phyloP scores from a whole-genome alignment of 1,140 invertebrate species.

The Helicoverpa armigera region DNA sequence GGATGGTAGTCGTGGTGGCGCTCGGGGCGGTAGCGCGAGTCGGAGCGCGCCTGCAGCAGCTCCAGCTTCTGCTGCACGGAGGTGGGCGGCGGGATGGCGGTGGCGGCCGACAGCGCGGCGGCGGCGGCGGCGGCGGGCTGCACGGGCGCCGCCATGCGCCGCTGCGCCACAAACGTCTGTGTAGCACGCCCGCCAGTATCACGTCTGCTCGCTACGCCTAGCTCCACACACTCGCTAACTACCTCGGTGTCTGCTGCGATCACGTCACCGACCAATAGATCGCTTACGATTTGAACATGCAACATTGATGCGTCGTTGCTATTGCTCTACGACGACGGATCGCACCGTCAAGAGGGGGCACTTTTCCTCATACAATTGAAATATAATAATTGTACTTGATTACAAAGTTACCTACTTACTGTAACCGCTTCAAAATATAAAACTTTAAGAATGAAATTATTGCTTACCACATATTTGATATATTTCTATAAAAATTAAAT shows the following conservation, averaged over 20 bases:
- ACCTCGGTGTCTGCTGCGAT: too few relatives aligned
- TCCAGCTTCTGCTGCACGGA: conserved; percentile 82
- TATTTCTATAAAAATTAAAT: conserved; percentile 63
- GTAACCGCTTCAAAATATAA: neutral
- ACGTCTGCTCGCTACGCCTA: too few relatives aligned
- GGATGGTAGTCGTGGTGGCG: conserved; percentile 68
- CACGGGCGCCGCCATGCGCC: conserved; percentile 78
- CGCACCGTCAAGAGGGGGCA: too few relatives aligned
- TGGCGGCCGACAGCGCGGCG: conserved; percentile 79
- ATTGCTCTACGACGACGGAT: too few relatives aligned
- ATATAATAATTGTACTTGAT: too few relatives aligned
- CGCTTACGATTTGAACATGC: too few relatives aligned
- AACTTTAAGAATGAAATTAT: neutral
- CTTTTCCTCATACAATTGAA: too few relatives aligned
- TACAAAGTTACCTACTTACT: too few relatives aligned
- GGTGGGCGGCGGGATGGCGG: conserved; percentile 81
- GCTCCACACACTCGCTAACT: too few relatives aligned
- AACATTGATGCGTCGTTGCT: too few relatives aligned
- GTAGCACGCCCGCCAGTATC: neutral
- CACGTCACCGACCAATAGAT: too few relatives aligned
- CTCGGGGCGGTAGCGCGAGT: conserved; percentile 69
- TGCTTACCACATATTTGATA: conserved; percentile 64
- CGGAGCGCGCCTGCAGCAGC: conserved; percentile 78
- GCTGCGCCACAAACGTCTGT: conserved; percentile 52
- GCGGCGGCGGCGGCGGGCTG: conserved; percentile 82